Percentiles rank a stretch among this genome's conserved stretches.
phyloP scores from a whole-genome alignment of 2,113 vertebrate species.

The Xenopus borealis region DNA sequence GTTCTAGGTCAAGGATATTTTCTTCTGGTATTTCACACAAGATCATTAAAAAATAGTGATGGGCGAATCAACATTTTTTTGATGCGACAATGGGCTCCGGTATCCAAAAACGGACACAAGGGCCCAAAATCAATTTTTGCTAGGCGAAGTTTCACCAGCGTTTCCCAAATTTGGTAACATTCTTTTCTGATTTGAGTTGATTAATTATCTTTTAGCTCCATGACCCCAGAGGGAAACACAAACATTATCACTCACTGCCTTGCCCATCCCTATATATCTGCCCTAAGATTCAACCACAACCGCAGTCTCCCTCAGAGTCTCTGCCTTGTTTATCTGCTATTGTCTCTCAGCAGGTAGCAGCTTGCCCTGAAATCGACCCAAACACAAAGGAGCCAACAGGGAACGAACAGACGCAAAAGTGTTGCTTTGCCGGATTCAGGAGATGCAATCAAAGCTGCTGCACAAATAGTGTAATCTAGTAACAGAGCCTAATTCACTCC shows the following conservation, averaged over 20 bases:
- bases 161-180: no score
- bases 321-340: constrained; percentile 40
- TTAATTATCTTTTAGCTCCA: neutral
- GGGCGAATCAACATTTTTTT: no score
- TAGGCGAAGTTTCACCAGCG: no score
- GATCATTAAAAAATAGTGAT: no score
- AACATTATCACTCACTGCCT: neutral
- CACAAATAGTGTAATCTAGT: no score
- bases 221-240: neutral
- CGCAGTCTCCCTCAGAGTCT: constrained; percentile 22
- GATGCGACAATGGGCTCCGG: no score
- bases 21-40: no score
- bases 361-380: constrained; percentile 42
- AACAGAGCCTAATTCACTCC: no score
- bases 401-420: constrained; percentile 16
- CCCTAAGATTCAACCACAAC: constrained; percentile 33
- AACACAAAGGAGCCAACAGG: constrained; percentile 22
- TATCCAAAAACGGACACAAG: no score
- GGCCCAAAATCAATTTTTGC: no score
- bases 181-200: neutral
- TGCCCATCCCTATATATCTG: constrained; percentile 28
- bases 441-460: neutral
- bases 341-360: constrained; percentile 37
- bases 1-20: no score
- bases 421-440: constrained; percentile 15